A percentile compares a stretch with the other conserved stretches of the same genome.
These are phyloP conservation scores for Petrolisthes manimaculis DNA, from an alignment of 2,888 invertebrate genomes.

Conservation along the genomic window DNA sequence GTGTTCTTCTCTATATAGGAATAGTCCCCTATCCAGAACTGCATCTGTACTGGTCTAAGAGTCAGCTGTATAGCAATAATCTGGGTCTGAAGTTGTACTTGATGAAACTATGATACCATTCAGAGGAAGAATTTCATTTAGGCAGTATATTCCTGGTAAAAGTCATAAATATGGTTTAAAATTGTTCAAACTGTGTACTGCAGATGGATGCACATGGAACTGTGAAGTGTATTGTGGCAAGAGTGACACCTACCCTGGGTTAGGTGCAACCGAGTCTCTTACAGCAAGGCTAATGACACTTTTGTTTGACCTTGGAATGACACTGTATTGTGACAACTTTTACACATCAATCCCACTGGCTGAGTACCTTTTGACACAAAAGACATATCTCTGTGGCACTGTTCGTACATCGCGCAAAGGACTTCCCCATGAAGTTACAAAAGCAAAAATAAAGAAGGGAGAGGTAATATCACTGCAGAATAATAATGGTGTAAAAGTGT, in stretches of 20 bases:
- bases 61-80: slow-evolving; percentile 32
- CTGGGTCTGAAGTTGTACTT: slow-evolving; percentile 38
- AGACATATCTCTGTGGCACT: slow-evolving; percentile 51
- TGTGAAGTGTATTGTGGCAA: slow-evolving; percentile 31
- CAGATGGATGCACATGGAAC: slow-evolving; percentile 41
- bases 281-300: slow-evolving; percentile 15
- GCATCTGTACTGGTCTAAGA: slow-evolving; percentile 39
- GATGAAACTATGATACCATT: slow-evolving; percentile 44
- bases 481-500: slow-evolving; percentile 28
- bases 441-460: slow-evolving; percentile 41
- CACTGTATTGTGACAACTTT: slow-evolving; percentile 38
- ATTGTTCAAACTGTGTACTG: slow-evolving; percentile 44
- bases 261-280: slow-evolving; percentile 29
- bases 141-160: slow-evolving; percentile 46
- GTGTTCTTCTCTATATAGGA: slow-evolving; percentile 43
- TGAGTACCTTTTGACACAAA: slow-evolving; percentile 26
- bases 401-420: slow-evolving; percentile 16
- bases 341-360: slow-evolving; percentile 39
- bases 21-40: background rate
- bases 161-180: slow-evolving; percentile 50
- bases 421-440: slow-evolving; percentile 32
- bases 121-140: slow-evolving; percentile 43
- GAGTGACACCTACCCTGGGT: slow-evolving; percentile 10
- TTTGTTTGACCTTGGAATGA: slow-evolving; percentile 23
- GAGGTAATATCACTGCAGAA: slow-evolving; percentile 27